Evolutionary conservation across 2,888 invertebrate species (phyloP), one percentile per base, ranked within the genome.

Genomic region (Unio pictorum): DNA sequence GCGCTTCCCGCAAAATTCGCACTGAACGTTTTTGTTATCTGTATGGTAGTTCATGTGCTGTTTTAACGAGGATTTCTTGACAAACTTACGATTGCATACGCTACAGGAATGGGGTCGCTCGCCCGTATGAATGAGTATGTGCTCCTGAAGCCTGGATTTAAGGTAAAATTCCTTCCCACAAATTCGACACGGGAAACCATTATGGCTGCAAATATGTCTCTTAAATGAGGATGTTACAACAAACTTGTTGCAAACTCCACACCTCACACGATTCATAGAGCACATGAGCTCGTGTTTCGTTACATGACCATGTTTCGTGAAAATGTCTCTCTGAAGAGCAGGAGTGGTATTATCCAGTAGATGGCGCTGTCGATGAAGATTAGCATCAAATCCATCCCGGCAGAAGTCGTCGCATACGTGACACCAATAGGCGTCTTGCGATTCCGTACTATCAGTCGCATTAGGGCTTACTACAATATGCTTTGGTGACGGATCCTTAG

Each of bases 21-120:
- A 77, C 63, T 61, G n/a, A 28, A 68, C 74, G 28, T 63, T 64
- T 60, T 69, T 65, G 65, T 77, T 67, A 45, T 77, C 73, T 60
- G 74, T 64, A 58, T 77, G 77, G 71, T 77, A 77, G 61, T 74
- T 74, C 60, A 68, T 67, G 63, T 77, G 77, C 57, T 74, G 77
- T 15, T 72, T 74, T 57, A 71, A 61, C n/a, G 74, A 77, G 45
- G 77, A 72, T 54, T 71, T 67, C 59, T 74, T 77, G 64, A 73
- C 61, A 34, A 77, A 77, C 57, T 65, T 67, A 20, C 77, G 28
- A 63, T 74, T 64, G 64, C 77, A 77, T 18, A 73, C 57, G 4
- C 61, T 71, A 55, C 74, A 77, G 4, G 69, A 28, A 66, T 73
- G 74, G n/a, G 74, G 68, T 8, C 68, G 69, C 4, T 30, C 67